Evolutionary conservation across 2,888 invertebrate species (phyloP), one percentile per base, ranked within the genome.

Genomic region (Tetragnatha montana): DNA sequence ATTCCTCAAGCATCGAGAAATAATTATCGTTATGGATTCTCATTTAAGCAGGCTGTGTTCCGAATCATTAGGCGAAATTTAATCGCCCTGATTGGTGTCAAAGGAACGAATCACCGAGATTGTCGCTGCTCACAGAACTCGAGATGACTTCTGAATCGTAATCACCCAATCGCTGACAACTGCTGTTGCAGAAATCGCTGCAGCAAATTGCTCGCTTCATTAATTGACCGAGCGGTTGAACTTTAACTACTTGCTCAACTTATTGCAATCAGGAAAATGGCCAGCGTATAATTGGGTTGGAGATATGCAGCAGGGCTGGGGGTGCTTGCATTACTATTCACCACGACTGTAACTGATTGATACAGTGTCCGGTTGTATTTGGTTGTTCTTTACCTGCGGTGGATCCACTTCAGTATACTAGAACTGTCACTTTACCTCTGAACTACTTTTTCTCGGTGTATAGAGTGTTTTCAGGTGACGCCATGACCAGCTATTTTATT

Each of bases 41-140:
- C 71, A 71, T 71, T 71, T 71, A 71, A 71, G 19, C 71, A 47
- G 47, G 47, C n/a, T 75, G n/a, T n/a, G 35, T 75, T 75, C 75
- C n/a, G 47, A 49, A 47, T 8, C 47, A 35, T n/a, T 75, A 47
- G 47, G 17, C 12, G 12, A 50, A 78, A 78, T 51, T 51, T 78
- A 78, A 78, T 78, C 78, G 21, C 21, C 12, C 51, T 51, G 19
- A 78, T 78, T 51, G 19, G 78, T 51, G 78, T 12, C 51, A 21
- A 19, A 50, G 50, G 50, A 76, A 76, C 51, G 76, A 76, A 21
- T 21, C 51, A 19, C 50, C 8, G 51, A 51, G 51, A 78, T 78
- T 78, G 60, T 1, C 19, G 51, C 14, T 22, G 51, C 10, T 60
- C 60, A 60, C 60, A 17, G 12, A 60, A 60, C 60, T 60, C 60